Evolutionary conservation across 2,888 invertebrate species (phyloP), one percentile per base, ranked within the genome.

Genomic region (Ochlodes sylvanus): DNA sequence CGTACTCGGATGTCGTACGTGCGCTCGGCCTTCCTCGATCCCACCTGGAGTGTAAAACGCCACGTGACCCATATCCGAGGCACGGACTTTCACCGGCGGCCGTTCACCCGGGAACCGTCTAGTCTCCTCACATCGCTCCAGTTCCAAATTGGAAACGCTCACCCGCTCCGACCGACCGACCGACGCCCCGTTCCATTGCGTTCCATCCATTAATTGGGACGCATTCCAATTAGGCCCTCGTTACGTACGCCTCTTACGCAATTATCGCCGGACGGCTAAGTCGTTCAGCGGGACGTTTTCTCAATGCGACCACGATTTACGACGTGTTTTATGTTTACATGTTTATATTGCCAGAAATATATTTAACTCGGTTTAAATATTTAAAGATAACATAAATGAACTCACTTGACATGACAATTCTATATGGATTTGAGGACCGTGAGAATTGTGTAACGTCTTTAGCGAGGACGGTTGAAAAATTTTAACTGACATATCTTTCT

Each of bases 201-300:
- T 66, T 66, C 56, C 66, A 58, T 71, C 79, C 85, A 89, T 90
- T 92, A 92, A 92, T 92, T 90, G 89, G 90, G 87, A 88, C 90
- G 84, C 88, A 90, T 88, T 92, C 89, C 92, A 91, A 92, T 92
- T 91, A 90, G 90, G 89, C 85, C 81, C 89, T 88, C 87, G 89
- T 90, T 76, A 73, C 73, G 68, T 73, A 71, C 84, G 85, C 83
- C 89, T 89, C 89, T 90, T 90, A 88, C 86, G 87, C 86, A 92
- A 91, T 91, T 88, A 90, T 80, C 81, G 71, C 27, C 47, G 61
- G 67, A 27, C 67, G 62, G 56, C 62, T 62, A 62, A 62, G 56
- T 62, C 67, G 67, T 60, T 60, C 19, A 38, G n/a, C 41, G 21
- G 63, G 17, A 54, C 62, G 54, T 54, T 54, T 38, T n/a, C n/a